A percentile compares a stretch with the other conserved stretches of the same genome.
phyloP scores from a whole-genome alignment of 2,888 invertebrate genomes.

The Galeruca laticollis region DNA sequence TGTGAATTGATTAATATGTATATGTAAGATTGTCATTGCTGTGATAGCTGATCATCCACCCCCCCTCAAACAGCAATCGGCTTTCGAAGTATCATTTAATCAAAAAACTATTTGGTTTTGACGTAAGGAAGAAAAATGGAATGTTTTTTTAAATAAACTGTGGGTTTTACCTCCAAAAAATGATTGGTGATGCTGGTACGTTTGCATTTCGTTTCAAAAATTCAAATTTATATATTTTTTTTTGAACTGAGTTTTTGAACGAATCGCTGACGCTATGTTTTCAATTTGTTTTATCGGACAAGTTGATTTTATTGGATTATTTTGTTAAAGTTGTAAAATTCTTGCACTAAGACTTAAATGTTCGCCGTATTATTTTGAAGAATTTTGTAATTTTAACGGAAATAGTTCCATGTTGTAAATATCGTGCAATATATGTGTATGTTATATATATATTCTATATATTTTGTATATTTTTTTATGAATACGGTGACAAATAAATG shows the following conservation, averaged over 20 bases:
- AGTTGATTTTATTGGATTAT: constrained; percentile 33
- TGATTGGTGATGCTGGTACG: constrained; percentile 48
- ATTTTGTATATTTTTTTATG: constrained; percentile 57
- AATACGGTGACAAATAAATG: constrained; percentile 62
- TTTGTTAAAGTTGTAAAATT: constrained; percentile 42
- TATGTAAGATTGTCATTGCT: background rate
- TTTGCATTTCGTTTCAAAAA: constrained; percentile 23
- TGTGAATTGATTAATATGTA: background rate
- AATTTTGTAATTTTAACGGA: constrained; percentile 38
- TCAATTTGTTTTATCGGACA: constrained; percentile 31
- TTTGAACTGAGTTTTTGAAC: constrained; percentile 19
- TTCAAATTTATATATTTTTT: constrained; percentile 7
- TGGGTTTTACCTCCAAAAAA: constrained; percentile 31
- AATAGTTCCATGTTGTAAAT: constrained; percentile 57
- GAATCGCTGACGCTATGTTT: constrained; percentile 18
- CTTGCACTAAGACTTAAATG: constrained; percentile 52
- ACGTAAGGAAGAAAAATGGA: constrained; percentile 1
- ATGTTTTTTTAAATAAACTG: constrained; percentile 14
- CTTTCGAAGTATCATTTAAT: background rate
- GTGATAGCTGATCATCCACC: constrained; percentile 16
- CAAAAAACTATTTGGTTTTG: background rate
- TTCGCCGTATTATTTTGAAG: constrained; percentile 49
- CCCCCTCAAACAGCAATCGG: constrained; percentile 7
- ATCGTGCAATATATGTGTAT: constrained; percentile 62
- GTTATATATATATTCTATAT: constrained; percentile 59